These are phyloP conservation scores for Rhyacichthys aspro DNA, from an alignment of 2,797 vertebrate genomes.

Conservation along the genomic window DNA sequence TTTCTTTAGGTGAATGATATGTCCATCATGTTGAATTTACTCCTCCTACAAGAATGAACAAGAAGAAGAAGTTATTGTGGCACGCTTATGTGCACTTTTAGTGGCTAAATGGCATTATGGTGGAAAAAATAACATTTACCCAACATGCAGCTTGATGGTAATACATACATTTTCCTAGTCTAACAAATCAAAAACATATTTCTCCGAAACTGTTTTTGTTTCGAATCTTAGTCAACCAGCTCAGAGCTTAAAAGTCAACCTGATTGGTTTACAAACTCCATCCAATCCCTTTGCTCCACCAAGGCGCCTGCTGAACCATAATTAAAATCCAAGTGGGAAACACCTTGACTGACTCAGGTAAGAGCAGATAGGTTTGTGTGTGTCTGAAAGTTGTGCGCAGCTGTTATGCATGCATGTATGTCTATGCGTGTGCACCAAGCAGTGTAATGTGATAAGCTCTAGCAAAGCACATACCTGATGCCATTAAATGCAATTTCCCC, in stretches of 20 bases:
- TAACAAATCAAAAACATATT: too few species aligned
- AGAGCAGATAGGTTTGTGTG: slow-evolving; percentile 49
- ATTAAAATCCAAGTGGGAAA: slow-evolving; percentile 71
- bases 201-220: too few species aligned
- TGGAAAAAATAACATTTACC: not conserved
- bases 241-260: not conserved
- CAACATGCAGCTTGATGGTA: too few species aligned
- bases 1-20: not conserved
- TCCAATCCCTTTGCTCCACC: slow-evolving; percentile 22
- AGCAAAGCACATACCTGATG: slow-evolving; percentile 83
- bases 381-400: slow-evolving; percentile 22
- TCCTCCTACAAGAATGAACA: not conserved
- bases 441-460: slow-evolving; percentile 79
- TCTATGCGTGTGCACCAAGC: slow-evolving; percentile 66
- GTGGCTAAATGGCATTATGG: not conserved
- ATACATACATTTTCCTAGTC: too few species aligned
- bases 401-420: slow-evolving; percentile 30
- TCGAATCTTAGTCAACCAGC: too few species aligned
- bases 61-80: too few species aligned
- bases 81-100: too few species aligned
- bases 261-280: slow-evolving; percentile 6
- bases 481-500: slow-evolving; percentile 83
- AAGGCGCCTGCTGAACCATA: slow-evolving; percentile 46
- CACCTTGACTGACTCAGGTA: slow-evolving; percentile 72
- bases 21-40: not conserved